Percentiles rank a stretch among this genome's conserved stretches.
These are phyloP conservation scores for Perodicticus potto DNA, from an alignment of 2,797 vertebrate genomes.

Conservation along the genomic window DNA sequence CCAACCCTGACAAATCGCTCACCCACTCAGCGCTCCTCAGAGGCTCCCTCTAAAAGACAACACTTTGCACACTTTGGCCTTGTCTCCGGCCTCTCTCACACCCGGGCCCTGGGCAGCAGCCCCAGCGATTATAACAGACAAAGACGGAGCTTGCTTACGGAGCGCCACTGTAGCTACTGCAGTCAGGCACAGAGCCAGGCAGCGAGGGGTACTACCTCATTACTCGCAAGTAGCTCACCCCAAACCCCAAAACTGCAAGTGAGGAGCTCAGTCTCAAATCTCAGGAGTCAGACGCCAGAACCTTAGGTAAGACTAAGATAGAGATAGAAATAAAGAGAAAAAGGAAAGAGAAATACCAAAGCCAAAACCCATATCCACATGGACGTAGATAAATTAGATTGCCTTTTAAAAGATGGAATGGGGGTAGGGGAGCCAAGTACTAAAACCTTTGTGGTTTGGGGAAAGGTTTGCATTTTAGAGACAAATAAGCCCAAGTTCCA, in stretches of 20 bases:
- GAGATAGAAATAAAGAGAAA: neutral
- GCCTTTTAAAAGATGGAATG: neutral
- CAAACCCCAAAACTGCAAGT: neutral
- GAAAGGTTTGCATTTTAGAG: neutral
- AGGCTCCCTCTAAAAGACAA: neutral
- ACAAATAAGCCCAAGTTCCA: neutral
- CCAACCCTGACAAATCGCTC: neutral
- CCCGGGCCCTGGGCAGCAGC: neutral
- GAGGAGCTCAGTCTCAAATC: neutral
- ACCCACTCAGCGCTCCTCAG: neutral
- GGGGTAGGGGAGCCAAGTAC: neutral
- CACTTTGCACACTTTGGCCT: neutral
- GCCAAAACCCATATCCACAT: neutral
- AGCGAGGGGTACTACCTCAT: neutral
- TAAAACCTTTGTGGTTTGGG: neutral
- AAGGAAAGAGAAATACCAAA: neutral
- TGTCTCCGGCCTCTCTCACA: neutral
- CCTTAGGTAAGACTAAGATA: neutral
- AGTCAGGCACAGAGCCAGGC: neutral
- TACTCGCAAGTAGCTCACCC: neutral
- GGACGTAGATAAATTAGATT: neutral
- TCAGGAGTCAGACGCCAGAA: neutral
- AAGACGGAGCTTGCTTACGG: neutral
- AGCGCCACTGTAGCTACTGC: neutral
- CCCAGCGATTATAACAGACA: neutral